Evolutionary conservation across 2,888 invertebrate species (phyloP), one percentile per base, ranked within the genome.

Genomic region (Julus scanicus): DNA sequence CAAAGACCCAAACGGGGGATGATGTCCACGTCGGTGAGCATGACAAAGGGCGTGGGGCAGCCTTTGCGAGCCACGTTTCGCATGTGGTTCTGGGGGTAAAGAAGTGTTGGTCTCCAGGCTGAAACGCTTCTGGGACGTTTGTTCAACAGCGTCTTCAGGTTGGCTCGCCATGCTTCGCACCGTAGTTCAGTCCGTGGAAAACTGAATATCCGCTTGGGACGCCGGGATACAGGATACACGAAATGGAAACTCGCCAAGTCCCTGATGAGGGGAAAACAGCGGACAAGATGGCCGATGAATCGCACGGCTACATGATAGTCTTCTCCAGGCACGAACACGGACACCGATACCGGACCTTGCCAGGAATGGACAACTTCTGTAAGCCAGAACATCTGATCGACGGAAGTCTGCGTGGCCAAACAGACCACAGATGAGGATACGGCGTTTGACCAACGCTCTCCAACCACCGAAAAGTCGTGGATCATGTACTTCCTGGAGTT

Each of bases 71-170:
- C 97, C 88, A 97, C 92, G 92, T 98, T 98, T 90, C 97, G 93
- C 93, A 97, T 93, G 91, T 97, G 96, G 91, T 97, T 98, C 92
- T 97, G 97, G 0, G 97, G 97, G 92, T 97, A 97, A 0, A 95
- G 95, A 91, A 96, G 94, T 89, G 95, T 94, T 85, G 94, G 93
- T 88, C 96, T 93, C 97, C 97, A 97, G 88, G 94, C 94, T 3
- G 94, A 93, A 3, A 95, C 95, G 87, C 95, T 94, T 0, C 93
- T 92, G 1, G 94, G 93, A 63, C 95, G 93, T 39, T 94, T 93
- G 88, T 94, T 94, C 2, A 95, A 92, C 20, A 96, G 92, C 84
- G 93, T 92, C 89, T 93, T 93, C 49, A 95, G 91, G 0, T 39
- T 37, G 37, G 6, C 13, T 13, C 17, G 11, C 83, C 83, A 39